phyloP scores from a whole-genome alignment of 2,888 invertebrate species.

The Lycia hirtaria region DNA sequence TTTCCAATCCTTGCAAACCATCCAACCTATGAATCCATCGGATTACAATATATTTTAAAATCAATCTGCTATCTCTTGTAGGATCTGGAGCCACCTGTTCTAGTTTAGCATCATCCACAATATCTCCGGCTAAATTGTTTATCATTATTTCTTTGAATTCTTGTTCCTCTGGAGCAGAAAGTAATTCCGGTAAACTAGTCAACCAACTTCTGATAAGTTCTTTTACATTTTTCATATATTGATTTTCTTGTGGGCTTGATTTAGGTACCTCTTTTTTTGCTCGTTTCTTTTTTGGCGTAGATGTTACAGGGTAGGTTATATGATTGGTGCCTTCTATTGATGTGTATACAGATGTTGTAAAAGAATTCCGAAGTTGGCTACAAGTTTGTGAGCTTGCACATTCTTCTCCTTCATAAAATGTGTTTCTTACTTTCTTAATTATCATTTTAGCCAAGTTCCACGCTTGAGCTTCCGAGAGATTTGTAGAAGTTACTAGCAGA shows the following conservation, averaged over 20 bases:
- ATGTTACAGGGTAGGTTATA: constrained; percentile 42
- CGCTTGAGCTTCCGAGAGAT: constrained; percentile 37
- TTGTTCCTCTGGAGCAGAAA: constrained; percentile 44
- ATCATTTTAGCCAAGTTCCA: constrained; percentile 32
- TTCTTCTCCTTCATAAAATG: constrained; percentile 4
- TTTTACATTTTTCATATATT: constrained; percentile 47
- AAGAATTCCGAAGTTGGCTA: constrained; percentile 25
- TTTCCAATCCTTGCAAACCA: constrained; percentile 49
- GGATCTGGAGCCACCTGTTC: constrained; percentile 48
- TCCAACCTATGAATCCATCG: constrained; percentile 58
- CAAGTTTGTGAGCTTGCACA: not conserved
- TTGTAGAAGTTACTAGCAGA: constrained; percentile 28
- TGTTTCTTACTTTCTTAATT: constrained; percentile 17
- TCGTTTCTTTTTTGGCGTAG: constrained; percentile 51
- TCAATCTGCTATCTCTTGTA: constrained; percentile 44
- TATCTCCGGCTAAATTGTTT: constrained; percentile 55
- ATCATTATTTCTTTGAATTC: constrained; percentile 54
- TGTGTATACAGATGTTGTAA: constrained; percentile 47
- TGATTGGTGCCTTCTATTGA: constrained; percentile 40
- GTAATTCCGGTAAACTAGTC: constrained; percentile 51
- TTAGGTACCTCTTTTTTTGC: constrained; percentile 40
- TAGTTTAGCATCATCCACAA: constrained; percentile 55
- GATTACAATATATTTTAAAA: constrained; percentile 48
- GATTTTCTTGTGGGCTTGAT: constrained; percentile 51
- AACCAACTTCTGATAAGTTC: constrained; percentile 54